phyloP scores from a whole-genome alignment of 2,113 vertebrate genomes.

The Helogale parvula region DNA sequence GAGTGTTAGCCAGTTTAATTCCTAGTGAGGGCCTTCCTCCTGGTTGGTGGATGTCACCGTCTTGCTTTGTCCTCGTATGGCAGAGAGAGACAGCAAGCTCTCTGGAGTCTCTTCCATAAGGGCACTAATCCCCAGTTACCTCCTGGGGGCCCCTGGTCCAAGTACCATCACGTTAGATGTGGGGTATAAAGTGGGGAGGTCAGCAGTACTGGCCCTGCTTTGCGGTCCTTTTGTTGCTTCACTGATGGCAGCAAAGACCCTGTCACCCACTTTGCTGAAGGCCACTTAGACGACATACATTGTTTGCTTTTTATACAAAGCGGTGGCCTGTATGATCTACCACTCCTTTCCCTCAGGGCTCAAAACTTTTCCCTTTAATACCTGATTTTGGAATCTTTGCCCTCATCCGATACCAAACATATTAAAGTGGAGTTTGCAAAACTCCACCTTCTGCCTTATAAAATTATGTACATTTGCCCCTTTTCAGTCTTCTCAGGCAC shows the following conservation, averaged over 20 bases:
- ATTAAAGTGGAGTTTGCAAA: not conserved
- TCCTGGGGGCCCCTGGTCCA: not conserved
- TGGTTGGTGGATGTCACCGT: not conserved
- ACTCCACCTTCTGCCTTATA: not conserved
- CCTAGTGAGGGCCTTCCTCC: not conserved
- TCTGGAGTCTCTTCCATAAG: not conserved
- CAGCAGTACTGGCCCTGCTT: not conserved
- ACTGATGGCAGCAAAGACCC: not conserved
- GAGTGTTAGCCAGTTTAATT: not conserved
- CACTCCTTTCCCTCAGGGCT: not conserved
- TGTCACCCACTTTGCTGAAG: not conserved
- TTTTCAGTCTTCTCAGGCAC: not conserved
- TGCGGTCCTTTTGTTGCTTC: not conserved
- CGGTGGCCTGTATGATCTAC: not conserved
- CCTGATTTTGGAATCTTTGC: not conserved
- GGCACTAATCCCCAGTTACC: not conserved
- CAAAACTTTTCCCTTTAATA: not conserved
- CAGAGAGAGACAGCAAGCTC: not conserved
- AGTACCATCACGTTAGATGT: not conserved
- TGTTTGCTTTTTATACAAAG: not conserved
- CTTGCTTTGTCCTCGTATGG: not conserved
- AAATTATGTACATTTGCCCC: not conserved
- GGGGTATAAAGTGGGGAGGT: not conserved
- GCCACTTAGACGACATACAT: too few species aligned
- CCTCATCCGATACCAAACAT: not conserved